Conservation (phyloP, 2,888 invertebrate species). For the Leucophenga maculata region DNA sequence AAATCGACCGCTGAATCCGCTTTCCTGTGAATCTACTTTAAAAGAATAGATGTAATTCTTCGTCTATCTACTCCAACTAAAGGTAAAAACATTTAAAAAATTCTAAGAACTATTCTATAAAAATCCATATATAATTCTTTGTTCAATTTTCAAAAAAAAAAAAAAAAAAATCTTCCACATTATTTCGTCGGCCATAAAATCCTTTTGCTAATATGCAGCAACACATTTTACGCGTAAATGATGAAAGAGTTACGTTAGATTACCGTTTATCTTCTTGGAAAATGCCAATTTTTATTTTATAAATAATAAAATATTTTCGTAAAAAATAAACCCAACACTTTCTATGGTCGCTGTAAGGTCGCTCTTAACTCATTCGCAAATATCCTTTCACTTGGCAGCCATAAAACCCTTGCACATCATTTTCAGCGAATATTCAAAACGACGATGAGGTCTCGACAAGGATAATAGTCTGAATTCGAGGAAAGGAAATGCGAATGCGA, state of each 20-base stretch:
- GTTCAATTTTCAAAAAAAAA: too few species aligned
- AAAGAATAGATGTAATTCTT: too few species aligned
- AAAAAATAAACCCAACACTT: constrained; percentile 29
- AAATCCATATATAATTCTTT: too few species aligned
- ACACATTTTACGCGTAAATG: constrained; percentile 52
- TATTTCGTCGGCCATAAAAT: too few species aligned
- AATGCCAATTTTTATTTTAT: neutral
- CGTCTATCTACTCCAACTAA: too few species aligned
- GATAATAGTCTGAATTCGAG: constrained; percentile 44
- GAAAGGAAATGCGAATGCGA: neutral
- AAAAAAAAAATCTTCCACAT: too few species aligned
- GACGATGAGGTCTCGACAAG: constrained; percentile 53
- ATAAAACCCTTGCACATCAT: constrained; percentile 42
- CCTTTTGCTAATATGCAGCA: too few species aligned
- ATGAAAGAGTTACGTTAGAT: constrained; percentile 69
- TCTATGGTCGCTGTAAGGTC: constrained; percentile 36
- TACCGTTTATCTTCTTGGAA: constrained; percentile 41
- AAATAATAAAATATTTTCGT: neutral
- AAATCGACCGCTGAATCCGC: too few species aligned
- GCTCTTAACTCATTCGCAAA: constrained; percentile 58
- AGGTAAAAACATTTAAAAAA: too few species aligned
- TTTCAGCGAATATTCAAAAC: constrained; percentile 26
- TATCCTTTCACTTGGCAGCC: constrained; percentile 27
- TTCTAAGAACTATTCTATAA: too few species aligned
- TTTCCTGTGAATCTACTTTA: too few species aligned